A percentile compares a stretch with the other conserved stretches of the same genome.
Evolutionary conservation across 1,140 invertebrate genomes (phyloP).

Genomic region (Cryptotermes secundus): DNA sequence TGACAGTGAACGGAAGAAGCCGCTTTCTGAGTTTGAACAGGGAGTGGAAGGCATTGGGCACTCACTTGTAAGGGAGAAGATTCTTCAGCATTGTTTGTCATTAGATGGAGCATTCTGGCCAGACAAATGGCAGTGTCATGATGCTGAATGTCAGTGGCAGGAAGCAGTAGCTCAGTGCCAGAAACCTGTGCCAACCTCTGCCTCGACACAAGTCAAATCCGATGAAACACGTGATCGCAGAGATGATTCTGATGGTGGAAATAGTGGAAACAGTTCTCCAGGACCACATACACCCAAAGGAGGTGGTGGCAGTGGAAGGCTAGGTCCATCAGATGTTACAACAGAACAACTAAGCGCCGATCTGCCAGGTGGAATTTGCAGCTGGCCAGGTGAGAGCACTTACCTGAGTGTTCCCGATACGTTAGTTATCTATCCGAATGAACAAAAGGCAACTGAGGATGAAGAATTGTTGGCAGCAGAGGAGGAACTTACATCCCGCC

Average conservation of each 20-base stretch:
- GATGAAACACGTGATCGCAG: neutral
- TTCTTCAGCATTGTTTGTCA: neutral
- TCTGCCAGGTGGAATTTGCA: slow-evolving; percentile 74
- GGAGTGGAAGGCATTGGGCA: slow-evolving; percentile 35
- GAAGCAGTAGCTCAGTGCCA: slow-evolving; percentile 36
- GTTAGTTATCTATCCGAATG: neutral
- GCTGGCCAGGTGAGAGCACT: slow-evolving; percentile 81
- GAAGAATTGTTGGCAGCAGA: neutral
- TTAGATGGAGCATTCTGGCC: slow-evolving; percentile 39
- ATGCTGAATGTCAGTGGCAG: slow-evolving; percentile 42
- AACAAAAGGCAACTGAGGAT: neutral
- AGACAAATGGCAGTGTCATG: slow-evolving; percentile 42
- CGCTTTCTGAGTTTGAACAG: slow-evolving; percentile 36
- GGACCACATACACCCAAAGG: neutral
- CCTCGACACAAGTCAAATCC: neutral
- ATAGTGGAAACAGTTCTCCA: slow-evolving; percentile 37
- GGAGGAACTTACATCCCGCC: slow-evolving; percentile 36
- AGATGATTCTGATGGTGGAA: slow-evolving; percentile 54
- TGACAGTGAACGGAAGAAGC: neutral
- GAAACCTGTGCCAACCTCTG: neutral
- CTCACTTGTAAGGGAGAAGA: slow-evolving; percentile 31
- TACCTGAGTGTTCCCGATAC: slow-evolving; percentile 56
- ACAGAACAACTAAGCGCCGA: slow-evolving; percentile 70
- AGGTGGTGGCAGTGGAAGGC: slow-evolving; percentile 24
- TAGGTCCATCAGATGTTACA: slow-evolving; percentile 7